Evolutionary conservation across 1,140 invertebrate species (phyloP), one percentile per base, ranked within the genome.

Genomic region (Cydia pomonella): DNA sequence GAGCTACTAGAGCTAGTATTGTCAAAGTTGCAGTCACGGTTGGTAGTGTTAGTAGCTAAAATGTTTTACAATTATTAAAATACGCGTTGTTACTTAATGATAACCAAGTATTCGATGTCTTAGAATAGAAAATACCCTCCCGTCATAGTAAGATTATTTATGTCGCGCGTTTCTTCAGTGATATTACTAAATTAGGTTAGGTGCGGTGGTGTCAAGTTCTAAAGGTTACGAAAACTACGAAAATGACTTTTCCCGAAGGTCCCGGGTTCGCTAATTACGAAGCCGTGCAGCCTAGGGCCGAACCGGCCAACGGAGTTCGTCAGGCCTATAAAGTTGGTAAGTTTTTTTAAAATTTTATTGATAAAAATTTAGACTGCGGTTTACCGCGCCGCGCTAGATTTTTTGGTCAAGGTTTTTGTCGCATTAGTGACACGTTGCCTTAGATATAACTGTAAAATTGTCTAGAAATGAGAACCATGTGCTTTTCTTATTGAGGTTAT

Each of bases 321-420:
- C 79, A 87, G 74, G 87, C 89, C 9, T 91, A 85, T 72, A 69
- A 82, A 47, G 75, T 87, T 77, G 89, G 89, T 91, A 79, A 87
- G 85, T 44, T 62, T 50, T 59, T 41, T 29, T 5, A 27, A 75
- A 18, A 69, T 47, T 74, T 71, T 77, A 76, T 80, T 73, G 72
- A 41, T 33, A 66, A n/a, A 33, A 66, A 21, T 4, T 33, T 69
- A 69, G 27, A 18, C 27, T 38, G 64, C 27, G 29, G 64, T 69
- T 33, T 18, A n/a, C 27, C 6, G 23, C 27, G 16, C 27, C 6
- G 23, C 27, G 16, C 16, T 53, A n/a, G n/a, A n/a, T 16, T 13
- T 33, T 69, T 69, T 59, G 29, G 29, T 18, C n/a, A 33, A 18
- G 29, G 29, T 69, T 69, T 66, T 29, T n/a, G 3, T n/a, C 16